phyloP scores from a whole-genome alignment of 2,888 invertebrate species.

The Agrenia bidenticulata region DNA sequence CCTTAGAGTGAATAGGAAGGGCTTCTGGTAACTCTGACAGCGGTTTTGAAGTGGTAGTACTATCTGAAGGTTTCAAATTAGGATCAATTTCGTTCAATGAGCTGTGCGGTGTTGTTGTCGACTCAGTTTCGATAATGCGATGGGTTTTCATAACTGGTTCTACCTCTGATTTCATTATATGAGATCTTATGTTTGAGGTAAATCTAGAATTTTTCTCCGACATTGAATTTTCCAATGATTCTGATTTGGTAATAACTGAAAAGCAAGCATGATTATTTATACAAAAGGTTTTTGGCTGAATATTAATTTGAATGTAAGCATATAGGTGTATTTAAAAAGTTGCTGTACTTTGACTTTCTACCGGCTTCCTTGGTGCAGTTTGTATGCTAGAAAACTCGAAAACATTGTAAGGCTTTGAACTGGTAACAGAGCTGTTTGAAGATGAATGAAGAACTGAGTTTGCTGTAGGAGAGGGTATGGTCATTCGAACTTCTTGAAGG shows the following conservation, averaged over 20 bases:
- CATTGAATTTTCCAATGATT: background rate
- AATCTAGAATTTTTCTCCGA: constrained; percentile 1
- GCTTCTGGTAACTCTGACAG: constrained; percentile 52
- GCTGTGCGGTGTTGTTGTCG: background rate
- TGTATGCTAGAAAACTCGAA: constrained; percentile 35
- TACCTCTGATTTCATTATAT: constrained; percentile 11
- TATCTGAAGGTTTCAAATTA: constrained; percentile 26
- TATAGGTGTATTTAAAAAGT: constrained; percentile 29
- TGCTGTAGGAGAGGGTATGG: constrained; percentile 43
- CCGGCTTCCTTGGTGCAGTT: constrained; percentile 18
- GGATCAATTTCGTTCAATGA: background rate
- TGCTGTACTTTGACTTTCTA: constrained; percentile 13
- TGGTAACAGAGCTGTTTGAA: constrained; percentile 4
- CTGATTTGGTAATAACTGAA: background rate
- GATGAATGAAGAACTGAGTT: constrained; percentile 23
- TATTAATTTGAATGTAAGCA: background rate
- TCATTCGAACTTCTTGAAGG: constrained; percentile 39
- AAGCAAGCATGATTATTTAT: constrained; percentile 22
- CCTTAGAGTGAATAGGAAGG: constrained; percentile 53
- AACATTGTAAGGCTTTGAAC: constrained; percentile 47
- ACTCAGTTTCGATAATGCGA: background rate
- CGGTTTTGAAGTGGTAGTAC: constrained; percentile 47
- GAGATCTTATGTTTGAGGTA: background rate
- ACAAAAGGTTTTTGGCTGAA: constrained; percentile 32
- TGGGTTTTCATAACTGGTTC: background rate